Percentiles rank a stretch among this genome's conserved stretches.
Conservation (phyloP, 2,113 vertebrate species). For the Marmota flaviventris region DNA sequence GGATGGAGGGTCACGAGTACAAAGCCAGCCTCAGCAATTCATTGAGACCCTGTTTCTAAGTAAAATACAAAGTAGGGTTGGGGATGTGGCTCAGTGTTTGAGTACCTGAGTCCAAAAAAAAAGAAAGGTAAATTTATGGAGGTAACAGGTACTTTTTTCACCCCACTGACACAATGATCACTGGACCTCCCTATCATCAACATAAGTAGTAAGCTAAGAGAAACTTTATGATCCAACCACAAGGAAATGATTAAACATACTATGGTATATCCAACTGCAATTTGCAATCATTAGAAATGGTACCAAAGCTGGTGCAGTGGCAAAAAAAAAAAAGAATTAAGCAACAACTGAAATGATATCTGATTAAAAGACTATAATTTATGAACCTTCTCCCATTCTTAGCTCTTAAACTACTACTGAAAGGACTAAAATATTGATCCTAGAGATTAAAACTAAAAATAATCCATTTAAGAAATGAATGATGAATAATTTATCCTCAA, state of each 20-base stretch:
- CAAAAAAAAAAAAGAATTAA: neutral
- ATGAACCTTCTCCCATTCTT: neutral
- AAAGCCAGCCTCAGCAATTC: too few species aligned
- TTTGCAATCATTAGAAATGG: neutral
- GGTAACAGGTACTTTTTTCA: neutral
- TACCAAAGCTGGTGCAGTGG: neutral
- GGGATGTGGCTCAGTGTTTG: too few species aligned
- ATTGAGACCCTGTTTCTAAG: too few species aligned
- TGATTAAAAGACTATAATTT: neutral
- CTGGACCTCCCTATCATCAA: neutral
- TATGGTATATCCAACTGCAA: neutral
- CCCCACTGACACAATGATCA: neutral
- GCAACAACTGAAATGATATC: neutral
- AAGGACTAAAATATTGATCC: neutral
- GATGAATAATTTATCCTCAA: neutral
- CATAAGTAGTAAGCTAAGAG: neutral
- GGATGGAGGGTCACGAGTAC: too few species aligned
- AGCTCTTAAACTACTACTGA: conserved; percentile 18
- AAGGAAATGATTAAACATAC: neutral
- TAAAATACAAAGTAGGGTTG: too few species aligned
- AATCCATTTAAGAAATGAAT: neutral
- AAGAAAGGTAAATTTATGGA: neutral
- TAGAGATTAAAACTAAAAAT: conserved; percentile 41
- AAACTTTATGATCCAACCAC: neutral
- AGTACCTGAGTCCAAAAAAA: too few species aligned